Base-by-base conservation (phyloP, 1,140 invertebrate species). In the Galleria mellonella region DNA sequence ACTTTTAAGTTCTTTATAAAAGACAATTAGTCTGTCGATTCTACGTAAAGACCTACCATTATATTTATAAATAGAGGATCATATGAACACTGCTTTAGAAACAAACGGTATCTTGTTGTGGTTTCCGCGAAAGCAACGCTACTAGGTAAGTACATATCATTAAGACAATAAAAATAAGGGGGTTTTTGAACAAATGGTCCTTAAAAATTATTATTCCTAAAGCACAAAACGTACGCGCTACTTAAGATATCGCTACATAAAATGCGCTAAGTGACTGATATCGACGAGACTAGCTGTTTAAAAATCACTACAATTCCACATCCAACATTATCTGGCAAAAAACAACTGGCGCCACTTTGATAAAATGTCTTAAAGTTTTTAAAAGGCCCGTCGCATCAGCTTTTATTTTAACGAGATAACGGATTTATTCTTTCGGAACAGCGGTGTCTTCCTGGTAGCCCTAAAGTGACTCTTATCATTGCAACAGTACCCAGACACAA, bases 321-420 rank as follows among this genome's bases (percentile, higher is more conserved):
- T 35, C 44, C 40, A 46, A 50, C 9, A 53, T 54, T 49, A 58
- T 64, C 55, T 57, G 38, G 46, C 55, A 72, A 74, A 71, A 73
- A 71, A 64, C 37, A 48, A 61, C 65, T 68, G 72, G 74, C 72
- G 71, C 72, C 69, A 71, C 51, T 14, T 51, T 52, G 59, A 65
- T 68, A 69, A 62, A 55, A 43, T 43, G 35, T 53, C 47, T 35
- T n/a, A 47, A 57, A 53, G 53, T 55, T 54, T 61, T 59, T 62
- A 64, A 66, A 69, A 66, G 60, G 47, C 55, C 51, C 60, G 48
- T 62, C 60, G 43, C 62, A 68, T 70, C 63, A 39, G 60, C 63
- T 63, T 67, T 71, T 60, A 62, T 63, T 67, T 71, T 60, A 62
- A 59, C 47, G 41, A 69, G 64, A 74, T 72, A 78, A 70, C 64